Evolutionary conservation across 2,888 invertebrate genomes (phyloP), one percentile per base, ranked within the genome.

Genomic region (Scrobipalpa atriplicella): DNA sequence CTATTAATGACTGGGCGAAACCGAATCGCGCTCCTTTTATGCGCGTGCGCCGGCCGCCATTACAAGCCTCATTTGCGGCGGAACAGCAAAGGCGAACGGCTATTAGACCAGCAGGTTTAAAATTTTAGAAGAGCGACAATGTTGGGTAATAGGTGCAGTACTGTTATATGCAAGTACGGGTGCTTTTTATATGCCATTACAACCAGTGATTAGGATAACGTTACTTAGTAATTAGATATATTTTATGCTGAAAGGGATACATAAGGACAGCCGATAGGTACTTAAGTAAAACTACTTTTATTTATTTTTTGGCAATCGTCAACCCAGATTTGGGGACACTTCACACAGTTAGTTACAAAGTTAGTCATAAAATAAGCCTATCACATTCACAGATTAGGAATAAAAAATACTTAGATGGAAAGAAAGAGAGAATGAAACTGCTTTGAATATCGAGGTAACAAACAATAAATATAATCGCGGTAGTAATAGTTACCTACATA

Each of bases 61-160:
- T 86, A 88, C 81, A 82, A 83, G 85, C 85, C 86, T 91, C 91
- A 91, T 92, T 92, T 90, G 92, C 89, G 90, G 91, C 85, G 82
- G 18, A 58, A 29, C 58, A n/a, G 58, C 36, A 81, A 85, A 90
- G 87, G 90, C 91, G 89, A 90, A 90, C 90, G 89, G 79, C 73
- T 78, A 56, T 56, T 63, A 63, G 47, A 36, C 29, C 1, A 9
- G 51, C 63, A 38, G 36, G 16, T 58, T 58, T 58, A 38, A 29
- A 38, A 16, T 56, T 56, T 56, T 56, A 56, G 52, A 13, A 29
- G 54, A 54, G 21, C 54, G 54, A 54, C 54, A 54, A 54, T 19
- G 54, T 54, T 54, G 19, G 54, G 19, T 54, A 19, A 52, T 52
- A 19, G 54, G n/a, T 47, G 47, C 47, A n/a, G 47, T 47, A 47